phyloP scores from a whole-genome alignment of 1,140 invertebrate genomes.

The Euura lappo region DNA sequence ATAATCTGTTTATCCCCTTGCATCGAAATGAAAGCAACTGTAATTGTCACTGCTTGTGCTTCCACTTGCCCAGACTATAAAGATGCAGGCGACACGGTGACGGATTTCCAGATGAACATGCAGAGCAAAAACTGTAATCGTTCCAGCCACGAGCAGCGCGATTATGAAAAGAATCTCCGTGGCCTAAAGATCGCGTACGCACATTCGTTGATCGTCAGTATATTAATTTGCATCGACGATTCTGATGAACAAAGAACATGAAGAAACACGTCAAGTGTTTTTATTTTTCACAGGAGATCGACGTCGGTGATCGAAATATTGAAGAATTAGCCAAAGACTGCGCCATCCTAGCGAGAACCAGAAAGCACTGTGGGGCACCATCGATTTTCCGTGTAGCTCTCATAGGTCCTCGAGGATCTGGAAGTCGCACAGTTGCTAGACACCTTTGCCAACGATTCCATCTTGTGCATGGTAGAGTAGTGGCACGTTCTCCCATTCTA shows the following conservation, averaged over 20 bases:
- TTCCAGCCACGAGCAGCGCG: constrained; percentile 15
- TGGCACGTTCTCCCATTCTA: too few species aligned
- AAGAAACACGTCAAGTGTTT: constrained; percentile 1
- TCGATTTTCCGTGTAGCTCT: constrained; percentile 45
- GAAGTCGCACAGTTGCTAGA: constrained; percentile 36
- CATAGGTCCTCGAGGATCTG: constrained; percentile 43
- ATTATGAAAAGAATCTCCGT: constrained; percentile 29
- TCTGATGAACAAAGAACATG: constrained; percentile 16
- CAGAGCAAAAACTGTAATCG: background rate
- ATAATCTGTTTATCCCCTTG: background rate
- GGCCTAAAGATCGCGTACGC: constrained; percentile 36
- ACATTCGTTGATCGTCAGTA: constrained; percentile 37
- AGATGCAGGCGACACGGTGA: background rate
- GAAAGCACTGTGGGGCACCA: constrained; percentile 35
- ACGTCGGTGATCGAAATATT: constrained; percentile 33
- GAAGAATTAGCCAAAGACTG: constrained; percentile 40
- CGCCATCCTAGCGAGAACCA: constrained; percentile 28
- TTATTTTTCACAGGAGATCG: constrained; percentile 32
- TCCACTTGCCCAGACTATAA: background rate
- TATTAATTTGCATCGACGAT: background rate
- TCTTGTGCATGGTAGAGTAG: constrained; percentile 41
- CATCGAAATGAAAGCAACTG: background rate
- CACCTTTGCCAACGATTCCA: constrained; percentile 41
- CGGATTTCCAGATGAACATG: background rate
- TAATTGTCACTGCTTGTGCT: background rate